Evolutionary conservation across 2,888 invertebrate species (phyloP).

Genomic region (Plemyria rubiginata): DNA sequence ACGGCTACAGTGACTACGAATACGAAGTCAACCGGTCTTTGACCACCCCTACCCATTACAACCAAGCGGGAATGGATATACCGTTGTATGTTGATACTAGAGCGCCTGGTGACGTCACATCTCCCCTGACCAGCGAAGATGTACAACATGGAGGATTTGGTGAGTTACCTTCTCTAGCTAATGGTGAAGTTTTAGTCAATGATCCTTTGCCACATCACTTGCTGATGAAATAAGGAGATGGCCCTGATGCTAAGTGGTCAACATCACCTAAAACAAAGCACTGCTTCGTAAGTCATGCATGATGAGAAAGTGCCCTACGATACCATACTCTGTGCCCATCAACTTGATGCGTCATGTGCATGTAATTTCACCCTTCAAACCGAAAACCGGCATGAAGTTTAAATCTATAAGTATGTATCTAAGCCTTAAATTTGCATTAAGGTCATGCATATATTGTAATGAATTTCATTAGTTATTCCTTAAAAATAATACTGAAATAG

Average conservation of each 20-base stretch:
- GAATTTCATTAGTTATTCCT: not conserved
- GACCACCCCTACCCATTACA: slow-evolving; percentile 66
- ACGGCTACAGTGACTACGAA: slow-evolving; percentile 82
- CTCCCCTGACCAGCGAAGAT: slow-evolving; percentile 76
- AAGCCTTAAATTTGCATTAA: not conserved
- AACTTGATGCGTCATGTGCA: too few relatives aligned
- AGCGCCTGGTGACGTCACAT: slow-evolving; percentile 63
- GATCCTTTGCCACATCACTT: too few relatives aligned
- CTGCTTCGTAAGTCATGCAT: too few relatives aligned
- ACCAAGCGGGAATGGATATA: slow-evolving; percentile 67
- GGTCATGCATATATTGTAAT: not conserved
- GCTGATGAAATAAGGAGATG: too few relatives aligned
- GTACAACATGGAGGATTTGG: slow-evolving; percentile 71
- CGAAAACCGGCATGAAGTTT: too few relatives aligned
- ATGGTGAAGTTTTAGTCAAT: too few relatives aligned
- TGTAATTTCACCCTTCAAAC: too few relatives aligned
- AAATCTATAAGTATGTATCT: not conserved
- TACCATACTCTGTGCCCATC: too few relatives aligned
- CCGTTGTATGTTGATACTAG: slow-evolving; percentile 90
- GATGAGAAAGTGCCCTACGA: too few relatives aligned
- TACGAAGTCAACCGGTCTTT: slow-evolving; percentile 55
- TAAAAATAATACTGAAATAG: slow-evolving; percentile 12
- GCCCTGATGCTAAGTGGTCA: too few relatives aligned
- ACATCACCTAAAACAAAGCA: too few relatives aligned
- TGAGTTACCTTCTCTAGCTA: slow-evolving; percentile 44